Percentiles rank a stretch among this genome's conserved stretches.
phyloP scores from a whole-genome alignment of 2,888 invertebrate species.

The Malachius bipustulatus region DNA sequence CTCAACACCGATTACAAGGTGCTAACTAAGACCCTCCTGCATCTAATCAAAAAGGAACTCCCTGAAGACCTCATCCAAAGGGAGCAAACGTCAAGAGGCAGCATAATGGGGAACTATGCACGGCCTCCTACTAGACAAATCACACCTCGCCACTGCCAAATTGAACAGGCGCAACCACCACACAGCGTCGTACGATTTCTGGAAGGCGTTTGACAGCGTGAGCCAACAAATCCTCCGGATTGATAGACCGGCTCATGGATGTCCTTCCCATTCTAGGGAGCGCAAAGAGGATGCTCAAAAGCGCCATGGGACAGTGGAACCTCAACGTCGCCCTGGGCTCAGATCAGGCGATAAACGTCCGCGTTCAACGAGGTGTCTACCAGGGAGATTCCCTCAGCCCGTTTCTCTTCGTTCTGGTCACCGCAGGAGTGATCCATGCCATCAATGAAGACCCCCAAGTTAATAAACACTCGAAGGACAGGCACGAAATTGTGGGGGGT shows the following conservation, averaged over 20 bases:
- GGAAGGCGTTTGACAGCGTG: slow-evolving; percentile 1
- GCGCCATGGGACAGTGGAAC: not conserved
- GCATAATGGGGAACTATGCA: slow-evolving; percentile 2
- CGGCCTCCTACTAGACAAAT: slow-evolving; percentile 3
- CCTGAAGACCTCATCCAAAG: slow-evolving; percentile 5
- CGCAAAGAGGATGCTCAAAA: not conserved
- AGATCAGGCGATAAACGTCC: not conserved
- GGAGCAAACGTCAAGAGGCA: slow-evolving; percentile 7
- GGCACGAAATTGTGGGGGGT: no score
- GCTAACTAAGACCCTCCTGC: slow-evolving; percentile 13
- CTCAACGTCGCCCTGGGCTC: not conserved
- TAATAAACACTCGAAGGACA: no score
- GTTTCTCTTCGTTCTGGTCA: slow-evolving; percentile 1
- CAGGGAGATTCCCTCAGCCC: not conserved
- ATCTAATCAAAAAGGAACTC: not conserved
- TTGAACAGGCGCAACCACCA: not conserved
- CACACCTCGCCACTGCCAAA: not conserved
- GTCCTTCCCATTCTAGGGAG: not conserved
- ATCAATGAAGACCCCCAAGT: no score
- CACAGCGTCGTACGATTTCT: slow-evolving; percentile 5
- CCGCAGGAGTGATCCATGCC: not conserved
- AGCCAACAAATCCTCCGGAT: not conserved
- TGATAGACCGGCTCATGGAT: not conserved
- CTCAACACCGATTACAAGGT: slow-evolving; percentile 19
- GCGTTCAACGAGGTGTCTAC: not conserved